Conservation (phyloP, 2,888 invertebrate genomes). For the Catocala fraxini region DNA sequence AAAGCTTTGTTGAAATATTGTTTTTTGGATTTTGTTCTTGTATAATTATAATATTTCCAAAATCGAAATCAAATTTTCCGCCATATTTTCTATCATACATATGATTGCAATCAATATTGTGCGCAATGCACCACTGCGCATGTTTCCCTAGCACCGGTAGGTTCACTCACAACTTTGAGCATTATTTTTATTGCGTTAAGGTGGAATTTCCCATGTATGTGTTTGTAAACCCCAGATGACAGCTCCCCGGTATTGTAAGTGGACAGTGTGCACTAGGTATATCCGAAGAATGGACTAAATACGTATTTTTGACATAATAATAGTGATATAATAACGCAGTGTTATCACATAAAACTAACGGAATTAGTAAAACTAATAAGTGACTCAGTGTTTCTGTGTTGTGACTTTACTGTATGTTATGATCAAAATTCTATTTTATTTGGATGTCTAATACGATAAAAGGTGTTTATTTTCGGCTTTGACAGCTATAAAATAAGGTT, state of each 20-base stretch:
- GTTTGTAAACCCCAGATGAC: constrained; percentile 69
- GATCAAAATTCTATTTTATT: constrained; percentile 19
- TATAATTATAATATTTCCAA: constrained; percentile 9
- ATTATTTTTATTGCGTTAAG: constrained; percentile 46
- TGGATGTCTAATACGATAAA: constrained; percentile 5
- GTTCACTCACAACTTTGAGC: constrained; percentile 42
- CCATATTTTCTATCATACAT: constrained; percentile 75
- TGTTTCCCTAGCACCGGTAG: constrained; percentile 65
- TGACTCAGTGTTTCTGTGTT: constrained; percentile 39
- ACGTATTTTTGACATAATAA: constrained; percentile 40
- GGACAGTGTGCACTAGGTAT: constrained; percentile 69
- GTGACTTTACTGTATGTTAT: constrained; percentile 25
- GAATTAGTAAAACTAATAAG: constrained; percentile 18
- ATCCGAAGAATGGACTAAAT: constrained; percentile 47
- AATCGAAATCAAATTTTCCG: constrained; percentile 74
- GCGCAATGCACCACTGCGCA: constrained; percentile 85
- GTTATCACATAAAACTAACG: constrained; percentile 36
- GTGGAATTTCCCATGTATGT: constrained; percentile 21
- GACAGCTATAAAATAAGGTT: constrained; percentile 11
- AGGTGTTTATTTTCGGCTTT: constrained; percentile 30
- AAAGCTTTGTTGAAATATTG: too few relatives aligned
- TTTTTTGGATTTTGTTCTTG: too few relatives aligned
- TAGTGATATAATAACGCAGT: constrained; percentile 22
- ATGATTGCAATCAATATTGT: constrained; percentile 83
- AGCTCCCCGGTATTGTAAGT: constrained; percentile 65